Evolutionary conservation across 2,113 vertebrate genomes (phyloP), one percentile per base, ranked within the genome.

Genomic region (Promerops cafer): DNA sequence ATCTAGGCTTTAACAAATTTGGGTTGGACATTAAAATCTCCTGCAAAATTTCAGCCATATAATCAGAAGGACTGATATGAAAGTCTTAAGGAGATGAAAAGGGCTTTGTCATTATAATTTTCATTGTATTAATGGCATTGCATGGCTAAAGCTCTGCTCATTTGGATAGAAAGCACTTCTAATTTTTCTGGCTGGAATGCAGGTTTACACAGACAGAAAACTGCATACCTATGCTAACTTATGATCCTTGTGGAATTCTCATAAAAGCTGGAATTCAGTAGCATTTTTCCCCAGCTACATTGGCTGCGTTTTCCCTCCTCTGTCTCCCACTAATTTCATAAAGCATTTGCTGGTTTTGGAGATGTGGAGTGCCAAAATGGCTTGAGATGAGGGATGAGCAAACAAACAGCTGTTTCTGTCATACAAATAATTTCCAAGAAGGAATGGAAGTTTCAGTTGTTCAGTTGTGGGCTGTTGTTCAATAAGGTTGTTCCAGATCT

Each of bases 31-130:
- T 50, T 49, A 93, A 94, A 83, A 88, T 59, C 45, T 66, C 68
- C 83, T 80, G 63, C 19, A 94, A 93, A 87, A 90, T 90, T 79
- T 70, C 89, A 80, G 40, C 13, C 17, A 69, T 77, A 16, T 83
- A 88, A 92, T 96, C 88, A 94, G 50, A 80, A 88, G 21, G 42
- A 68, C 49, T 72, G 71, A 88, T 82, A 50, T 88, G 44, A 88
- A 85, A 94, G 22, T 54, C 83, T 89, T 68, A 88, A 87, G 76
- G 50, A 94, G 78, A 94, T 93, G 60, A 83, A 93, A 91, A 83
- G 21, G 52, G 57, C 13, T 94, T 85, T 44, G 27, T 45, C 50
- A 26, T 74, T 59, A 65, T 28, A 76, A 93, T 54, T 95, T 94
- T 87, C 57, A 93, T 96, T 90, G 37, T 35, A 75, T 75, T 94